phyloP scores from a whole-genome alignment of 2,113 vertebrate genomes.

The Pollachius pollachius region DNA sequence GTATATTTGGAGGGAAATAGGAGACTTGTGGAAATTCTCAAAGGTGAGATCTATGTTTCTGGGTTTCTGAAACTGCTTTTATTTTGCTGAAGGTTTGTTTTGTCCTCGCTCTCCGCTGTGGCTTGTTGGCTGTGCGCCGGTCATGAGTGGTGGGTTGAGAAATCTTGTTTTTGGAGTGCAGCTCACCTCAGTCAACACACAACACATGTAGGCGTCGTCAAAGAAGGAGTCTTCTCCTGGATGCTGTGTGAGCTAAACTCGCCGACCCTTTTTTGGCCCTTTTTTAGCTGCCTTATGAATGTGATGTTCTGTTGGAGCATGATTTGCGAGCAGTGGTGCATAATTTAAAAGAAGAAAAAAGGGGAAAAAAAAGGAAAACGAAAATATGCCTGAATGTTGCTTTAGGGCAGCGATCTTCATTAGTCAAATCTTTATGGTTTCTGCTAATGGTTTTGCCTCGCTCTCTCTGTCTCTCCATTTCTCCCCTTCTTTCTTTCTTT shows the following conservation, averaged over 20 bases:
- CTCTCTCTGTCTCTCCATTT: conserved; percentile 12
- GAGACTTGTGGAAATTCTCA: conserved; percentile 26
- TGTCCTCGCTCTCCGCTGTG: background rate
- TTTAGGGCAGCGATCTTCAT: too few species aligned
- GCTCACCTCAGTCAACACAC: conserved; percentile 27
- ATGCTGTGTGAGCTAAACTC: conserved; percentile 7
- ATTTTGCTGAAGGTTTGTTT: conserved; percentile 4
- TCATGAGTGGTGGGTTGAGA: conserved; percentile 14
- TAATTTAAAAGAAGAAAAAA: too few species aligned
- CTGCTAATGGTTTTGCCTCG: too few species aligned
- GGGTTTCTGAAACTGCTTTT: conserved; percentile 3
- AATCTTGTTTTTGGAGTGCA: conserved; percentile 26
- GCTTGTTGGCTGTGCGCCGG: conserved; percentile 1
- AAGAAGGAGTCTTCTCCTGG: conserved; percentile 24
- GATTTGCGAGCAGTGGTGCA: conserved; percentile 1
- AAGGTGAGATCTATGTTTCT: conserved; percentile 45
- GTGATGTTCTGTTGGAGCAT: conserved; percentile 31
- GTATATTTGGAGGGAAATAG: background rate
- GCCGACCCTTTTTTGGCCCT: conserved; percentile 1
- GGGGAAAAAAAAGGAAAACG: too few species aligned
- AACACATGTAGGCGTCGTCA: conserved; percentile 34
- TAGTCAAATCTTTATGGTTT: too few species aligned
- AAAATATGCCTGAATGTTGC: too few species aligned
- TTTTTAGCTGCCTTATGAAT: conserved; percentile 31
- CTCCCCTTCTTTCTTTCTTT: conserved; percentile 7